Evolutionary conservation across 2,113 vertebrate genomes (phyloP), one percentile per base, ranked within the genome.

Genomic region (Notiomystis cincta): DNA sequence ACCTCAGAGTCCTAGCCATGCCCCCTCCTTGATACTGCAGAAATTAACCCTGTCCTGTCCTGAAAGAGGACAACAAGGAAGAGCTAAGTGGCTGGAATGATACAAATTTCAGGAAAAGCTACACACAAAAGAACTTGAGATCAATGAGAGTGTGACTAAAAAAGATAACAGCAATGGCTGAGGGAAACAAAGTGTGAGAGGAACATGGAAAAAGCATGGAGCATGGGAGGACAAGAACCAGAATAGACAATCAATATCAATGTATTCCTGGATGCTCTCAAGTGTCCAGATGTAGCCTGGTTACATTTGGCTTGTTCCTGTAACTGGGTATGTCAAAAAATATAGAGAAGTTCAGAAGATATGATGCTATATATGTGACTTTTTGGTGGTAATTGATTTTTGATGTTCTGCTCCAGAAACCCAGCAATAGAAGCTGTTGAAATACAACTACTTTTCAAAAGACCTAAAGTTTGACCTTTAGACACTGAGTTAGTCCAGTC

Each of bases 171-270:
- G 14, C 7, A 42, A 37, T 25, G 23, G 7, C 11, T 11, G 15
- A 54, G 7, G 28, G 35, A 66, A 87, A 82, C 18, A 31, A 45
- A 37, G 7, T 28, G 10, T 82, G 15, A 86, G 13, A 79, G 25
- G 4, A 81, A 3, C 23, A 58, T 23, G 10, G 23, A 54, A 25
- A 80, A n/a, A 54, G 4, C 33, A 48, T 23, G 12, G 24, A 67
- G 7, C 28, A 56, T 1, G 0, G 47, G 35, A 72, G 18, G 51
- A 62, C 0, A 3, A 31, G n/a, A n/a, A 17, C 7, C 13, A 44
- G 60, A 83, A 60, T 0, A 75, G 6, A 1, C 12, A 65, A 37
- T 57, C 22, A 38, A 3, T 85, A 62, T 58, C 15, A 18, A 3
- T 37, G 15, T 42, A 47, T 73, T 76, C 17, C 48, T 56, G 44